These are phyloP conservation scores for Oncorhynchus keta DNA, from an alignment of 2,113 vertebrate genomes.

Conservation along the genomic window DNA sequence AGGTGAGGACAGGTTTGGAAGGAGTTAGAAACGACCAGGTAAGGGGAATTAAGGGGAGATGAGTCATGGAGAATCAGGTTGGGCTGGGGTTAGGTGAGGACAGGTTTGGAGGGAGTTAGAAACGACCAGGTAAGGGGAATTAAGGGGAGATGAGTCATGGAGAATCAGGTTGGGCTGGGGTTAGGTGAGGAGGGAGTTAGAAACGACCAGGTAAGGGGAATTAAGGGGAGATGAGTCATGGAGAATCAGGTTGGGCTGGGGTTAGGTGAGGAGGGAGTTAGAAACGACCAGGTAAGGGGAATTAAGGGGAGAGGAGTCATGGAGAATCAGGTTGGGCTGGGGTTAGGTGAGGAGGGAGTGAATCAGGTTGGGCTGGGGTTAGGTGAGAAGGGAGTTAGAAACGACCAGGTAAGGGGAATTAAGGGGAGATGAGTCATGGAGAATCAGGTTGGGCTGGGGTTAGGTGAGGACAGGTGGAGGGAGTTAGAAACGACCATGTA, in stretches of 20 bases:
- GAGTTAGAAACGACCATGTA: not conserved
- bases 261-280: not conserved
- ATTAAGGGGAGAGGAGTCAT: not conserved
- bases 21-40: constrained; percentile 2
- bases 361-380: not conserved
- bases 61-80: too few relatives aligned
- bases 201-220: constrained; percentile 14
- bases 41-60: constrained; percentile 16
- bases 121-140: constrained; percentile 13
- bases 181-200: not conserved
- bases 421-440: not conserved
- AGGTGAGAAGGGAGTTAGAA: not conserved
- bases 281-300: constrained; percentile 13
- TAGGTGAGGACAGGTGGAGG: not conserved
- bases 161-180: too few relatives aligned
- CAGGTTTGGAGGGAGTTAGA: not conserved
- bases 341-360: not conserved
- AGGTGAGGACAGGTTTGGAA: not conserved
- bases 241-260: too few relatives aligned
- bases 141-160: not conserved
- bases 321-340: too few relatives aligned
- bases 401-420: constrained; percentile 18
- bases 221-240: not conserved
- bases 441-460: not conserved
- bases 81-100: not conserved